A percentile compares a stretch with the other conserved stretches of the same genome.
Evolutionary conservation across 2,113 vertebrate species (phyloP).

Genomic region (Calyptommatus sinebrachiatus): DNA sequence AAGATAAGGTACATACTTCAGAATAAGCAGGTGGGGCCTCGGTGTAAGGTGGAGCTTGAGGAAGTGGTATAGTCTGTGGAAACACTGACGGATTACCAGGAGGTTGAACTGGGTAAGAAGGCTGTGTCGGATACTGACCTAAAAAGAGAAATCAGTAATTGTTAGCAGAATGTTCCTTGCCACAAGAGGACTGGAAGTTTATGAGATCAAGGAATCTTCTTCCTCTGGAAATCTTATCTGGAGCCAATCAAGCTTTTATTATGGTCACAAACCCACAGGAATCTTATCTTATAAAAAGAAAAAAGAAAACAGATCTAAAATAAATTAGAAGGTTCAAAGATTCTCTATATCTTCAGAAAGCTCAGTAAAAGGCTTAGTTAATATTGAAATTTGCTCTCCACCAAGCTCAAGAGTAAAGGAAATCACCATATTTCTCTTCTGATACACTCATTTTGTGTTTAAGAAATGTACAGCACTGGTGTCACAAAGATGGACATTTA

Average conservation of each 20-base stretch:
- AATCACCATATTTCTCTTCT: background rate
- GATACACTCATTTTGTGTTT: too few species aligned
- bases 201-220: background rate
- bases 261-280: too few species aligned
- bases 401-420: slow-evolving; percentile 8
- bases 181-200: background rate
- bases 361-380: background rate
- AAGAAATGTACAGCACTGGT: too few species aligned
- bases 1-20: slow-evolving; percentile 71
- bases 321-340: background rate
- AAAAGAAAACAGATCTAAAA: background rate
- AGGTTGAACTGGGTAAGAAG: slow-evolving; percentile 83
- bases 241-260: background rate
- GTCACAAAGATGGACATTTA: too few species aligned
- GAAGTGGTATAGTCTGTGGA: slow-evolving; percentile 84
- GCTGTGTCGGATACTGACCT: slow-evolving; percentile 87
- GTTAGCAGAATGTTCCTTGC: background rate
- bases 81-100: slow-evolving; percentile 82
- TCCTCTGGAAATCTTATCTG: too few species aligned
- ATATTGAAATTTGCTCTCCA: background rate
- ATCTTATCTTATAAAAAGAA: background rate
- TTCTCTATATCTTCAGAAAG: background rate
- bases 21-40: slow-evolving; percentile 92
- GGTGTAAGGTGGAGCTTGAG: slow-evolving; percentile 88
- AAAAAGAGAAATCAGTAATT: slow-evolving; percentile 15